Conservation (phyloP, 2,888 invertebrate species). For the Hedychridium roseum region DNA sequence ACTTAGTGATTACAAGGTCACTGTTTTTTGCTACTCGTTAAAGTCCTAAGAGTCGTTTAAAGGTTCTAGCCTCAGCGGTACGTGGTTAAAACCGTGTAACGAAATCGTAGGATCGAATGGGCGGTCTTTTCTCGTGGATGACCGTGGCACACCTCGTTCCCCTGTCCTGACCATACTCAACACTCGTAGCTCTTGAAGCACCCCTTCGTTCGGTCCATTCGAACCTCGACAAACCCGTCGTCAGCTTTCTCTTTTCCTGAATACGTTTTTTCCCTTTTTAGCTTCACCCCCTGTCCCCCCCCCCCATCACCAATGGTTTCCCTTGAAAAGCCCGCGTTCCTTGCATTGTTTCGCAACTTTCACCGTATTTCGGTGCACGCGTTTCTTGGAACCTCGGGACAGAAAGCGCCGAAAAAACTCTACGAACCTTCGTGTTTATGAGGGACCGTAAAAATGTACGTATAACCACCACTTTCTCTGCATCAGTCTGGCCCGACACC, state of each 20-base stretch:
- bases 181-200: conserved; percentile 13
- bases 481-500: too few species aligned
- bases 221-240: conserved; percentile 28
- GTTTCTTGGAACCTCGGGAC: conserved; percentile 30
- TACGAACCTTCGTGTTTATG: conserved; percentile 53
- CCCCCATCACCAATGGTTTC: conserved; percentile 22
- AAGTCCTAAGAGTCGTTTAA: too few species aligned
- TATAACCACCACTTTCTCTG: conserved; percentile 18
- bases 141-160: conserved; percentile 23
- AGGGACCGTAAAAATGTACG: conserved; percentile 32
- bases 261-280: conserved; percentile 14
- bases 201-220: conserved; percentile 18
- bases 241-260: conserved; percentile 38
- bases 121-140: conserved; percentile 23
- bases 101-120: too few species aligned
- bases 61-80: too few species aligned
- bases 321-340: conserved; percentile 32
- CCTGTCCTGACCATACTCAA: conserved; percentile 41
- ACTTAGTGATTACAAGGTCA: too few species aligned
- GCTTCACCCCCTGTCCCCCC: conserved; percentile 17
- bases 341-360: conserved; percentile 58
- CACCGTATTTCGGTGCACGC: conserved; percentile 42
- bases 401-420: conserved; percentile 43
- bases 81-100: too few species aligned
- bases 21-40: too few species aligned